Evolutionary conservation across 2,888 invertebrate species (phyloP), one percentile per base, ranked within the genome.

Genomic region (Agonopterix subpropinquella): DNA sequence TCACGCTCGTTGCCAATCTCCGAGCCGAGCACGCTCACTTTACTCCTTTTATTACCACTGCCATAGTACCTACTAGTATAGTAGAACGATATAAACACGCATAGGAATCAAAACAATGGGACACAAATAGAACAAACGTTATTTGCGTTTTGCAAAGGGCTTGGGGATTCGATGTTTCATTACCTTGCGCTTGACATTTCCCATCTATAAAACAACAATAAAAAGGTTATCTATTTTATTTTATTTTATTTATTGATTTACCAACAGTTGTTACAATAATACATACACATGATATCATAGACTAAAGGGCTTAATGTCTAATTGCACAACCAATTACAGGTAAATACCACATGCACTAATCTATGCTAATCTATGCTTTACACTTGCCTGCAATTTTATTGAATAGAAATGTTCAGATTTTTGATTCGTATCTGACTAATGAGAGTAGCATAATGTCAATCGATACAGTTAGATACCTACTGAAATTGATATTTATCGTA

Each of bases 1-100:
- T 80, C 71, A 77, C 77, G 77, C 73, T 73, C 62, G 71, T 68
- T 76, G 71, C 72, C 69, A 74, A 77, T 75, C 70, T 70, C 75
- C 70, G 70, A 68, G 65, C 64, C 66, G 67, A 73, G 65, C 65
- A 66, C 63, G 70, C 65, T 71, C 59, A 65, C 62, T 70, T 71
- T 62, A 61, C 46, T 52, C 50, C 58, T 58, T 64, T 64, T 58
- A 59, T 57, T 48, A 49, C 57, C 57, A 39, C 11, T 54, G 59
- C 54, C 59, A 57, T 39, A 3, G 39, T 9, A n/a, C 7, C 28
- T 28, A 28, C 28, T 28, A 28, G 28, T 28, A 28, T 28, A 28
- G 28, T 28, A 5, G 5, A 28, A 39, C n/a, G 39, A 9, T 39
- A 39, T 39, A 39, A 39, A 39, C 5, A 39, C 39, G n/a, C 7